Conservation (phyloP, 2,113 vertebrate species). For the Bombycilla garrulus region DNA sequence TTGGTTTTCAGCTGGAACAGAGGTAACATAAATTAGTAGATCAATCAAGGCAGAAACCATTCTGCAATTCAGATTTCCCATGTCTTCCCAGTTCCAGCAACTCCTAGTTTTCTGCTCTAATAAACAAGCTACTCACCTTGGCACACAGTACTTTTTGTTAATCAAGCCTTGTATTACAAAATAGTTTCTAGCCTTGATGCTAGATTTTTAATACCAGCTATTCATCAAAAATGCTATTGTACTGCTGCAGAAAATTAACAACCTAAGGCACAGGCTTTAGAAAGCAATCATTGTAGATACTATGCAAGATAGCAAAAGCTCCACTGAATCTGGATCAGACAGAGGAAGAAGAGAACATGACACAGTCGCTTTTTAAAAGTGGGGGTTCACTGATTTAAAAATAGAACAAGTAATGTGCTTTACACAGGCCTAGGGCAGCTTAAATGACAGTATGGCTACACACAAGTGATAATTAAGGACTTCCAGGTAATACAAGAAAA, state of each 20-base stretch:
- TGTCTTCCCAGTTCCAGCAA: neutral
- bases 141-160: neutral
- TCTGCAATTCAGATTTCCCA: neutral
- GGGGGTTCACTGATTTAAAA: neutral
- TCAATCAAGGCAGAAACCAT: neutral
- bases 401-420: neutral
- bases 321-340: neutral
- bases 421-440: neutral
- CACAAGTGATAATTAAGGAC: neutral
- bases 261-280: constrained; percentile 20
- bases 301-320: neutral
- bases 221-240: constrained; percentile 7
- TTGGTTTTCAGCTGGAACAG: neutral
- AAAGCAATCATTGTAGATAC: neutral
- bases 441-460: neutral
- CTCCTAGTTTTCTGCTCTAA: neutral
- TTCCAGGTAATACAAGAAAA: neutral
- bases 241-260: neutral
- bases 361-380: neutral
- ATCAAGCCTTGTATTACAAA: neutral
- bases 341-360: neutral
- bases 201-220: constrained; percentile 1
- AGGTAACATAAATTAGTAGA: neutral
- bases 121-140: neutral
- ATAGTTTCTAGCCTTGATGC: neutral